A percentile compares a stretch with the other conserved stretches of the same genome.
Evolutionary conservation across 2,113 vertebrate species (phyloP).

Genomic region (Ceyx melanurus): DNA sequence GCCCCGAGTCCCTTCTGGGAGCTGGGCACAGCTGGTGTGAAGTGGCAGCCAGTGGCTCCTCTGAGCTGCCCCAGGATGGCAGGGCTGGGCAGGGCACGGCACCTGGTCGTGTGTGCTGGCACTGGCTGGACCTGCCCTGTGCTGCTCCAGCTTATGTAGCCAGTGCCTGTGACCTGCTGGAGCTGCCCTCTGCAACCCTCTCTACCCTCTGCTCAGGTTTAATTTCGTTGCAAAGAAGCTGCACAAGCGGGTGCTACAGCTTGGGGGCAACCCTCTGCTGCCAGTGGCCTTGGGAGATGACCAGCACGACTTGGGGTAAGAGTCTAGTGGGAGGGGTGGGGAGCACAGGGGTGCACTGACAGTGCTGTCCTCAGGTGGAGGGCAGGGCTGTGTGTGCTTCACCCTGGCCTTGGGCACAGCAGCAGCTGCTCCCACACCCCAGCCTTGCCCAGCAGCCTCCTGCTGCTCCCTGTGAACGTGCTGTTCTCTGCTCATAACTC

Average conservation of each 20-base stretch:
- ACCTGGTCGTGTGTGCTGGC: rapidly evolving
- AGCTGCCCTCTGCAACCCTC: background rate
- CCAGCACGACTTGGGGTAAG: constrained; percentile 95
- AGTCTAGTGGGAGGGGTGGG: background rate
- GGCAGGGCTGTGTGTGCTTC: background rate
- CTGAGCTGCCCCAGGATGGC: background rate
- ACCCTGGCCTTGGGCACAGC: background rate
- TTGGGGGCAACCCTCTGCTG: constrained; percentile 82
- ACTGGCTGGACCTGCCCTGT: background rate
- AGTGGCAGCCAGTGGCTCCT: background rate
- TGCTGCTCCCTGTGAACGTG: background rate
- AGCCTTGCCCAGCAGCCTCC: background rate
- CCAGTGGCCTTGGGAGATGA: constrained; percentile 88
- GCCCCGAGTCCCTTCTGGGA: background rate
- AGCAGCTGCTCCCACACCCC: background rate
- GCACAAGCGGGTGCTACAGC: constrained; percentile 87
- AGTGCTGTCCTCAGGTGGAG: background rate
- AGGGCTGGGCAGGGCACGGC: background rate
- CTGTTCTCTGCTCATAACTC: background rate
- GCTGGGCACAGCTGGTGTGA: background rate
- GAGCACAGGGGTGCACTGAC: background rate
- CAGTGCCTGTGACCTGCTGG: background rate
- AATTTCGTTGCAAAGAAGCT: constrained; percentile 98
- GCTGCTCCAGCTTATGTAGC: background rate
- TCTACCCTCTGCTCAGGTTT: constrained; percentile 77